Evolutionary conservation across 2,113 vertebrate species (phyloP).

Genomic region (Eptesicus fuscus): DNA sequence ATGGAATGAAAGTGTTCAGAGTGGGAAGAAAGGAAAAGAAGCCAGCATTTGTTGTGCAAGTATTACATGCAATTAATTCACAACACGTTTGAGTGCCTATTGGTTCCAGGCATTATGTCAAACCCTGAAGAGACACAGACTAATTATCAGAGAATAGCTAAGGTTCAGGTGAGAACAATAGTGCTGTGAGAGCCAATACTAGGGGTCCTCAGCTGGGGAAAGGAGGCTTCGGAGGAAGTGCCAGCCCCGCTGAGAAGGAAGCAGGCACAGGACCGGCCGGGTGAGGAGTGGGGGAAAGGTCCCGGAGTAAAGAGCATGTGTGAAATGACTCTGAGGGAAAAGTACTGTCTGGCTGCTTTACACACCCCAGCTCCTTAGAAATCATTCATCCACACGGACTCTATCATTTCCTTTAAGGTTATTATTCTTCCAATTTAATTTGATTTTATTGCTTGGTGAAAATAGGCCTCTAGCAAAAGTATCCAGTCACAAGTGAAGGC

Average conservation of each 20-base stretch:
- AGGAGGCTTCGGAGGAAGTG: not conserved
- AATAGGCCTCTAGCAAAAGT: not conserved
- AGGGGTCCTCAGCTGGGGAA: not conserved
- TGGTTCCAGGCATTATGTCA: not conserved
- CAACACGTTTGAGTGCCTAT: not conserved
- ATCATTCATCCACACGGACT: not conserved
- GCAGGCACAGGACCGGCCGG: not conserved
- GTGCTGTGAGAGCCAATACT: not conserved
- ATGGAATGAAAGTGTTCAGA: not conserved
- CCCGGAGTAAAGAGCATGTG: not conserved
- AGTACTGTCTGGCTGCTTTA: not conserved
- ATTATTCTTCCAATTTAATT: slow-evolving; percentile 46
- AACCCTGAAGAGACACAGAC: not conserved
- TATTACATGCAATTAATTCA: not conserved
- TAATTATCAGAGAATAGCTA: not conserved
- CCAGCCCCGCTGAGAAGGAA: not conserved
- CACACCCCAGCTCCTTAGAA: not conserved
- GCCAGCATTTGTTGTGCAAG: not conserved
- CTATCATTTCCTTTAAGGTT: not conserved
- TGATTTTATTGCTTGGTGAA: not conserved
- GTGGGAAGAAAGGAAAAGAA: not conserved
- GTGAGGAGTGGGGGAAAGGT: not conserved
- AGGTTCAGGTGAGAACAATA: not conserved
- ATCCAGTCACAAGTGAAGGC: not conserved
- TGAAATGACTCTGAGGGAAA: not conserved